Base-by-base conservation (phyloP, 1,140 invertebrate species). In the Leptoteleia sp. region DNA sequence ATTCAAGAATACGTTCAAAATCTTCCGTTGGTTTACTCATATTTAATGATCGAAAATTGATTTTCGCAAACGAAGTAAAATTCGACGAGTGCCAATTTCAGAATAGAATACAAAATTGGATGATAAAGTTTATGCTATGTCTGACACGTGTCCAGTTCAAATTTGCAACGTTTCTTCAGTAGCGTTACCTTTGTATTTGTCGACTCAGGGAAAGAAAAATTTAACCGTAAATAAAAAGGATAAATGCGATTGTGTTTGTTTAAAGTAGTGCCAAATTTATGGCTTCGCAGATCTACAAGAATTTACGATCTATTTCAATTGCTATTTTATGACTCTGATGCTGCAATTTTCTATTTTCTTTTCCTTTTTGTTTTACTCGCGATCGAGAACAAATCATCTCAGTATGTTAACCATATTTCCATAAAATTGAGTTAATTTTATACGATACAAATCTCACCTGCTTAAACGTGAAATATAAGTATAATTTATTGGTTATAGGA, bases 141-240 rank as follows among this genome's bases (percentile, higher is more conserved):
- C 71, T 37, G 61, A 65, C 71, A 65, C 61, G 71, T 64, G 70
- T 57, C 50, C 70, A 52, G 50, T 40, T 57, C 61, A 75, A 67
- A 67, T 52, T 75, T 43, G 71, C 62, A 65, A 27, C 40, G 33
- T 48, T 75, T 50, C 33, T 52, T 73, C 12, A 12, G 13, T n/a
- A 22, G 13, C 25, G 19, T 13, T 31, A 40, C 25, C 8, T 65
- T 59, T 59, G 13, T 48, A 52, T 61, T 75, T 59, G 7, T 38
- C 22, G 43, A 38, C 9, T 45, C 71, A 4, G 31, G 8, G 25
- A 17, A 35, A 9, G 43, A 37, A 54, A 54, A 67, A 19, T 75
- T 75, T 67, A 52, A 31, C 40, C 45, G 31, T 75, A 61, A 65
- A 75, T 67, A 75, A 52, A 75, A 67, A 61, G 40, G 35, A 61